Base-by-base conservation (phyloP, 1,140 invertebrate species). In the Colletes gigas region DNA sequence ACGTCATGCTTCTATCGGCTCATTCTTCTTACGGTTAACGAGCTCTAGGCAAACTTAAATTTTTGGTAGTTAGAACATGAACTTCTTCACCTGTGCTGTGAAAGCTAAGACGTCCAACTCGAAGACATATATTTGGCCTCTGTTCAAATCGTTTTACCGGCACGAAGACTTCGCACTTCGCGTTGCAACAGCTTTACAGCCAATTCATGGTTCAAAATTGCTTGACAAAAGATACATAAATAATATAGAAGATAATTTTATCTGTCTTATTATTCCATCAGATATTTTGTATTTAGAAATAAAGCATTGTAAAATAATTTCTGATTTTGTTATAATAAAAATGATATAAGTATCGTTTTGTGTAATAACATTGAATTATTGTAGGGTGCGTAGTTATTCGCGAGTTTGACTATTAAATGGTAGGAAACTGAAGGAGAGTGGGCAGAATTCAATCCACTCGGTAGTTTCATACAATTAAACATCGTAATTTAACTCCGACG, bases 391-490 rank as follows among this genome's bases (percentile, higher is more conserved):
- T 30, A 30, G 30, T 47, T 47, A 47, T 63, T 44, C 50, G 21
- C 21, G 30, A 30, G 30, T 30, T 30, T 30, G 30, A 30, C 30
- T 30, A 30, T 30, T 30, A 30, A 67, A 57, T 30, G 30, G 71
- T 47, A 55, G 19, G 72, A 44, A 39, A 65, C n/a, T 10, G 47
- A 19, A 21, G 50, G 59, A 73, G 59, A 73, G 50, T 73, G 60
- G 68, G 55, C 70, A 79, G 70, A 79, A 73, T 73, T 65, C 60
- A 65, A 79, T 73, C 54, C 70, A 79, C 70, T 79, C 60, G 7
- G 19, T 73, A 73, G 77, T 73, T 79, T 79, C 60, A 57, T 79
- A 73, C 69, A 79, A 73, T 79, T 79, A 73, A 73, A 79, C 77
- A 73, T 79, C 19, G 77, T 79, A 79, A 79, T 79, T 79, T 44